Evolutionary conservation across 2,113 vertebrate genomes (phyloP).

Genomic region (Eubucco bourcierii): DNA sequence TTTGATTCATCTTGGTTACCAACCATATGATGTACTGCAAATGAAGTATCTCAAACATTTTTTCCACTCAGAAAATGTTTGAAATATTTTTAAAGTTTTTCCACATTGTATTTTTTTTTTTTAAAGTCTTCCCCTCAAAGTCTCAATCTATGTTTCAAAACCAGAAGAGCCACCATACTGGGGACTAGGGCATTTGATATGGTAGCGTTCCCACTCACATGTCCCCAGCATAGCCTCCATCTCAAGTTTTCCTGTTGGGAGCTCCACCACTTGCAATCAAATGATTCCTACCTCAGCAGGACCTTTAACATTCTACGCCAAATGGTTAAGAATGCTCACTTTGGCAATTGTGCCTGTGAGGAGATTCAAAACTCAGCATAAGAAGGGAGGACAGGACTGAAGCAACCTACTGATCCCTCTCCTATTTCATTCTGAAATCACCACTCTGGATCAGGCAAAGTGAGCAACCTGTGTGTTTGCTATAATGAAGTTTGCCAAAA

Average conservation of each 20-base stretch:
- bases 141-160: background rate
- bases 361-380: background rate
- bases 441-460: background rate
- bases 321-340: background rate
- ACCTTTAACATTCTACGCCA: background rate
- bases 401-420: background rate
- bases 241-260: background rate
- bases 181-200: background rate
- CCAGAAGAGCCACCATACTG: background rate
- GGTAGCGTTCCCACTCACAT: fast-evolving
- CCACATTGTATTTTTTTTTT: background rate
- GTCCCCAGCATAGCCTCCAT: background rate
- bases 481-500: background rate
- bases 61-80: background rate
- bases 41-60: background rate
- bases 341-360: background rate
- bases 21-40: background rate
- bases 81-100: background rate
- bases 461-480: background rate
- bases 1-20: background rate
- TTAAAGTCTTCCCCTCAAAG: background rate
- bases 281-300: background rate
- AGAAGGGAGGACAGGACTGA: background rate
- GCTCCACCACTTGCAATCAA: background rate
- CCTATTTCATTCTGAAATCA: background rate